Percentiles rank a stretch among this genome's conserved stretches.
phyloP scores from a whole-genome alignment of 1,140 invertebrate genomes.

The Sesamia nonagrioides region DNA sequence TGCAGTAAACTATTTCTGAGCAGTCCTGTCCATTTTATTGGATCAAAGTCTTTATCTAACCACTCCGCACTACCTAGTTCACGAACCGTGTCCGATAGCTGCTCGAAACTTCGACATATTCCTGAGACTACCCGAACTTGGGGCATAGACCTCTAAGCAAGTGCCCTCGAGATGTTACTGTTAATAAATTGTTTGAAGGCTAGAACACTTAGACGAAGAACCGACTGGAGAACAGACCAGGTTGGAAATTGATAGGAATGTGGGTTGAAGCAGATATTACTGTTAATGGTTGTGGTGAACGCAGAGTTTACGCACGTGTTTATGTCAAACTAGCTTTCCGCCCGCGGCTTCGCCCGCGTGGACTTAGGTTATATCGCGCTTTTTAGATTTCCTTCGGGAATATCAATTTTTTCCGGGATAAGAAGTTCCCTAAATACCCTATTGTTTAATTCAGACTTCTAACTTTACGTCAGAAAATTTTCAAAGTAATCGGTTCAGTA shows the following conservation, averaged over 20 bases:
- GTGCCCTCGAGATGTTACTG: neutral
- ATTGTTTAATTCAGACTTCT: no score
- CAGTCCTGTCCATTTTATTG: conserved; percentile 4
- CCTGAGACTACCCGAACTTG: conserved; percentile 5
- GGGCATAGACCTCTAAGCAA: conserved; percentile 9
- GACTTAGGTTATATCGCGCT: no score
- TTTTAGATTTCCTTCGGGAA: no score
- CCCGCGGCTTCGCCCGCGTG: no score
- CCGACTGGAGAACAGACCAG: neutral
- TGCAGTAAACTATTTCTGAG: neutral
- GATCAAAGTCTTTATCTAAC: conserved; percentile 13
- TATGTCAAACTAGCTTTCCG: no score
- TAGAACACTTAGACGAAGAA: neutral
- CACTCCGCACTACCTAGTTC: neutral
- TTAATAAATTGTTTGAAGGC: neutral
- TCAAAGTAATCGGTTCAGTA: no score
- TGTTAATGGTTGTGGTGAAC: no score
- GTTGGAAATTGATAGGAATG: neutral
- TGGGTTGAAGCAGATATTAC: no score
- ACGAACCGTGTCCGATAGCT: conserved; percentile 9
- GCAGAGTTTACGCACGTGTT: no score
- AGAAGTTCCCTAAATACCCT: no score
- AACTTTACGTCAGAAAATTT: no score
- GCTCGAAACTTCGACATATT: conserved; percentile 13
- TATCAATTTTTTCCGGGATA: no score